Percentiles rank a stretch among this genome's conserved stretches.
phyloP scores from a whole-genome alignment of 92 coral and sea anemone species.

The Anthopleura xanthogrammica region DNA sequence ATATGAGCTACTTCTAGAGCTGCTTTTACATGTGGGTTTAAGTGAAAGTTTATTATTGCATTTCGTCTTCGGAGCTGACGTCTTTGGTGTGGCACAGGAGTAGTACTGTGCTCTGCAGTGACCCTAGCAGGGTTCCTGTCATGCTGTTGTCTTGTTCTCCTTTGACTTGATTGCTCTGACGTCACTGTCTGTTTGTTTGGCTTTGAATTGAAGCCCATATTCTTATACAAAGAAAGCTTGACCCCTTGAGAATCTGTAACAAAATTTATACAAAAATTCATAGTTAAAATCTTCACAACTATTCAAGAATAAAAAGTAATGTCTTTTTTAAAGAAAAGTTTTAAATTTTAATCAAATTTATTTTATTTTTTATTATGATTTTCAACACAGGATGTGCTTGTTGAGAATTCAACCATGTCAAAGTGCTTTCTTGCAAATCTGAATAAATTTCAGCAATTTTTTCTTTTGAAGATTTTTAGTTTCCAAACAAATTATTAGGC shows the following conservation, averaged over 20 bases:
- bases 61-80: constrained; percentile 17
- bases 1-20: constrained; percentile 49
- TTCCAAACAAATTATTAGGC: too few relatives aligned
- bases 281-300: too few relatives aligned
- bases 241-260: background rate
- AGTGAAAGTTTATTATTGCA: constrained; percentile 24
- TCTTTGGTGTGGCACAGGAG: background rate
- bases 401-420: background rate
- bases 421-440: background rate
- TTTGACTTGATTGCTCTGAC: constrained; percentile 17
- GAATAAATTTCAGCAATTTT: too few relatives aligned
- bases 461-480: too few relatives aligned
- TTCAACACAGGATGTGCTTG: background rate
- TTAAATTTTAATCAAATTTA: background rate
- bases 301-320: too few relatives aligned
- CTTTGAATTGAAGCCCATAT: background rate
- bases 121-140: background rate
- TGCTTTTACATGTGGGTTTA: constrained; percentile 20
- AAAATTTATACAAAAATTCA: background rate
- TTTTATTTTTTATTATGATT: background rate
- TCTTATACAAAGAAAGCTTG: background rate
- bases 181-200: background rate
- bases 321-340: background rate
- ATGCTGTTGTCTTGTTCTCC: background rate
- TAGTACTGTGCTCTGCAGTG: constrained; percentile 4